These are phyloP conservation scores for Pachycephala philippinensis DNA, from an alignment of 2,113 vertebrate species.

Conservation along the genomic window DNA sequence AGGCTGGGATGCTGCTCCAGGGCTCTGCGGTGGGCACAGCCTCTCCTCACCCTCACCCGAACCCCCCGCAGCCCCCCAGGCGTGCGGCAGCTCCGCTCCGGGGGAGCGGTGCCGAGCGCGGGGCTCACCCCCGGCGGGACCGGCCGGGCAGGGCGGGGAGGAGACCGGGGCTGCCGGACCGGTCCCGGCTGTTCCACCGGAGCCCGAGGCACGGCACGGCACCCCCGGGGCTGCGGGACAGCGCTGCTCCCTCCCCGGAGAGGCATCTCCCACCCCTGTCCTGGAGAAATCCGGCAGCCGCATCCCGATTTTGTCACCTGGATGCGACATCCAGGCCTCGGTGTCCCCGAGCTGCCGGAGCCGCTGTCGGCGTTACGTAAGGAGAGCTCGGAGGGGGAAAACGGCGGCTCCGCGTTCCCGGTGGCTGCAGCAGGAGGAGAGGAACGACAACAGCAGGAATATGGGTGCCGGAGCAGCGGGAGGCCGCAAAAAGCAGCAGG, in stretches of 20 bases:
- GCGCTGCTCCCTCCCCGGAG: rapidly evolving
- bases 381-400: not conserved
- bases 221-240: not conserved
- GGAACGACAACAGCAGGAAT: not conserved
- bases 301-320: not conserved
- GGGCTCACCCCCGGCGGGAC: not conserved
- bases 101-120: not conserved
- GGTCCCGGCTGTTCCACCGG: not conserved
- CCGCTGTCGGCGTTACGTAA: not conserved
- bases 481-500: not conserved
- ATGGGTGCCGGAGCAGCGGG: not conserved
- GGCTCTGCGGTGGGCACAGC: not conserved
- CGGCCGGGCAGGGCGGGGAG: not conserved
- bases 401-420: not conserved
- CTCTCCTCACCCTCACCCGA: not conserved
- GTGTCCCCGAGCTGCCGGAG: not conserved
- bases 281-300: rapidly evolving
- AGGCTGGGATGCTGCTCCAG: not conserved
- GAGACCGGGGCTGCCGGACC: not conserved
- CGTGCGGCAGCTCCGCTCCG: not conserved
- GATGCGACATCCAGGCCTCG: not conserved
- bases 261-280: rapidly evolving
- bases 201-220: not conserved
- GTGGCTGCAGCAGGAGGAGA: not conserved
- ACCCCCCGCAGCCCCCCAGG: not conserved